A percentile compares a stretch with the other conserved stretches of the same genome.
phyloP scores from a whole-genome alignment of 2,888 invertebrate genomes.

The Drosophila bunnanda region DNA sequence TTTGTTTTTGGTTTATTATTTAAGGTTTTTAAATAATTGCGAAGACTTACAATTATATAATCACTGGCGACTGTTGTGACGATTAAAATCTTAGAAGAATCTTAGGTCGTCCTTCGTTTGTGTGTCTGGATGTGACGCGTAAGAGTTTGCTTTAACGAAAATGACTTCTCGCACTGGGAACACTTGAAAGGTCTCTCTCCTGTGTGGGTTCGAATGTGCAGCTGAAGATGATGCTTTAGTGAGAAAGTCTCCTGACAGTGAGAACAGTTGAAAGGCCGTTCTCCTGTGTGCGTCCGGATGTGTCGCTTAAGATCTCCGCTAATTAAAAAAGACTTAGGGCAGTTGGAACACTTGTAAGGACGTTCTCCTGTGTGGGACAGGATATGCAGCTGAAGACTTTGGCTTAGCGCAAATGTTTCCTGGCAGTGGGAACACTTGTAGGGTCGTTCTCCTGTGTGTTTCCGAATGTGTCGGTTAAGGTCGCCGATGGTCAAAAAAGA shows the following conservation, averaged over 20 bases:
- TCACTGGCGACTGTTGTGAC: neutral
- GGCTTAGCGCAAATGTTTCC: neutral
- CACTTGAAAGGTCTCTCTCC: conserved; percentile 3
- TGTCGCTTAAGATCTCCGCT: conserved; percentile 6
- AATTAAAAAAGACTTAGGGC: conserved; percentile 3
- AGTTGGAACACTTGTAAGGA: neutral
- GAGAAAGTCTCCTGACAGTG: conserved; percentile 1
- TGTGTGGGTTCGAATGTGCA: conserved; percentile 3
- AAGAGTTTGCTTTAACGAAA: conserved; percentile 5
- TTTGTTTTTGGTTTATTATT: too few species aligned
- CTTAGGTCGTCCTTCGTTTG: neutral
- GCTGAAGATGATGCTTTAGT: conserved; percentile 2
- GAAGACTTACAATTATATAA: neutral
- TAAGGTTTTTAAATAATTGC: neutral
- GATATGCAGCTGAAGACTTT: conserved; percentile 1
- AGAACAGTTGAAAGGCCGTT: neutral
- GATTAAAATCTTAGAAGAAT: neutral
- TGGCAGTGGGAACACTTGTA: conserved; percentile 7
- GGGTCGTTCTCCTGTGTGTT: conserved; percentile 3
- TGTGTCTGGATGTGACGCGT: neutral
- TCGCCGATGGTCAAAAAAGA: conserved; percentile 4
- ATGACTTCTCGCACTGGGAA: neutral
- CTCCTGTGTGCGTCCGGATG: conserved; percentile 5
- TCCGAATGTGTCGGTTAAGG: neutral
- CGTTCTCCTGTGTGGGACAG: conserved; percentile 5